Evolutionary conservation across 2,797 vertebrate genomes (phyloP).

Genomic region (Cyprinodon diabolis): DNA sequence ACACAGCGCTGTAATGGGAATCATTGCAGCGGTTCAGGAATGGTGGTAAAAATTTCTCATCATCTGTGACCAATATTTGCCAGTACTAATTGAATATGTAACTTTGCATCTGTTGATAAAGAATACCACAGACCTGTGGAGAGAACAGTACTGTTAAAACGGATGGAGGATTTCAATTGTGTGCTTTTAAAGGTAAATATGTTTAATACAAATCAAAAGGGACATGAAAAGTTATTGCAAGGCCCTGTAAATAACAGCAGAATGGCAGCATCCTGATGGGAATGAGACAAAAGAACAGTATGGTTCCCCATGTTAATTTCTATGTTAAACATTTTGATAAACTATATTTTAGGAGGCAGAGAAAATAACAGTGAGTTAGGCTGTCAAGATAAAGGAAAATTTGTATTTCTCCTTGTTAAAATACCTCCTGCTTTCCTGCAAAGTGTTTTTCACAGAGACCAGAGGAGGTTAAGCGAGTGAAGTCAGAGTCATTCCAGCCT

Average conservation of each 20-base stretch:
- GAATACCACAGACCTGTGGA: not conserved
- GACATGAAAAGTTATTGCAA: not conserved
- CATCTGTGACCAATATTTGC: not conserved
- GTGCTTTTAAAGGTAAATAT: not conserved
- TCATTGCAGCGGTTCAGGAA: not conserved
- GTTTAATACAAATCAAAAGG: not conserved
- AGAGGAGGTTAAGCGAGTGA: slow-evolving; percentile 44
- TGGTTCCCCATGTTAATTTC: not conserved
- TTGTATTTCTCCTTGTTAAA: slow-evolving; percentile 24
- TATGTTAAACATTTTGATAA: slow-evolving; percentile 4
- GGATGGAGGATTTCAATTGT: not conserved
- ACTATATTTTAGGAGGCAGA: not conserved
- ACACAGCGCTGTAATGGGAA: not conserved
- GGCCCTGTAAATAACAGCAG: not conserved
- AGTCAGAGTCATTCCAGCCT: slow-evolving; percentile 64
- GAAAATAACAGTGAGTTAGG: slow-evolving; percentile 11
- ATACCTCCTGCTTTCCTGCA: slow-evolving; percentile 21
- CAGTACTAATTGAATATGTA: not conserved
- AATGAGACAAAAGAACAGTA: not conserved
- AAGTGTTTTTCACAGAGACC: slow-evolving; percentile 34
- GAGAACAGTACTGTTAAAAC: not conserved
- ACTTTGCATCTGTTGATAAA: not conserved
- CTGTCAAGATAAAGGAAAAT: slow-evolving; percentile 21
- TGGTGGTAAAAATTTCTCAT: not conserved
- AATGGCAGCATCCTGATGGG: not conserved